These are phyloP conservation scores for Ammospiza caudacuta DNA, from an alignment of 2,113 vertebrate genomes.

Conservation along the genomic window DNA sequence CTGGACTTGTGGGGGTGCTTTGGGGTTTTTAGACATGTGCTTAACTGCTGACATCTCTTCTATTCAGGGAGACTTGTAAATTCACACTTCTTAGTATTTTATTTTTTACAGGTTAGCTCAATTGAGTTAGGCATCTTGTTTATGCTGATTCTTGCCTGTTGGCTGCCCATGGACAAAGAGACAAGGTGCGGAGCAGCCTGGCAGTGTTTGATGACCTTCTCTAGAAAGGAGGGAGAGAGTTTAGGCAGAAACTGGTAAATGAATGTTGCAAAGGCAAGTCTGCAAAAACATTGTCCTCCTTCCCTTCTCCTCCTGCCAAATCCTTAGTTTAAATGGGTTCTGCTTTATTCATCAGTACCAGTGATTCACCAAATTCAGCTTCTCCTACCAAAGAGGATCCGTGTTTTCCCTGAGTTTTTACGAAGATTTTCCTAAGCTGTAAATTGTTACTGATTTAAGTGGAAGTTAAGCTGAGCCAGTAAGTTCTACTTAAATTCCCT, in stretches of 20 bases:
- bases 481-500: background rate
- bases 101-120: background rate
- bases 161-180: background rate
- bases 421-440: background rate
- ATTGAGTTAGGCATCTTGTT: background rate
- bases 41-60: background rate
- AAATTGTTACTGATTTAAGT: background rate
- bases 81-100: background rate
- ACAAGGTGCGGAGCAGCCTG: background rate
- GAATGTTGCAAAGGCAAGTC: background rate
- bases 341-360: background rate
- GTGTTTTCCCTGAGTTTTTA: background rate
- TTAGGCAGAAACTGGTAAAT: background rate
- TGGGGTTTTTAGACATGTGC: background rate
- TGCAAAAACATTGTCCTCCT: background rate
- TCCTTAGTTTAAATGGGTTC: background rate
- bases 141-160: background rate
- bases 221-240: background rate
- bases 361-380: background rate
- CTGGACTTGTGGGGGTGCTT: background rate
- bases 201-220: background rate
- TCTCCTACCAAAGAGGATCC: background rate
- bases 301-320: background rate
- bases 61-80: background rate
- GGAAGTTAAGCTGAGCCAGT: background rate